A percentile compares a stretch with the other conserved stretches of the same genome.
phyloP scores from a whole-genome alignment of 2,113 vertebrate genomes.

The Philantomba maxwellii region DNA sequence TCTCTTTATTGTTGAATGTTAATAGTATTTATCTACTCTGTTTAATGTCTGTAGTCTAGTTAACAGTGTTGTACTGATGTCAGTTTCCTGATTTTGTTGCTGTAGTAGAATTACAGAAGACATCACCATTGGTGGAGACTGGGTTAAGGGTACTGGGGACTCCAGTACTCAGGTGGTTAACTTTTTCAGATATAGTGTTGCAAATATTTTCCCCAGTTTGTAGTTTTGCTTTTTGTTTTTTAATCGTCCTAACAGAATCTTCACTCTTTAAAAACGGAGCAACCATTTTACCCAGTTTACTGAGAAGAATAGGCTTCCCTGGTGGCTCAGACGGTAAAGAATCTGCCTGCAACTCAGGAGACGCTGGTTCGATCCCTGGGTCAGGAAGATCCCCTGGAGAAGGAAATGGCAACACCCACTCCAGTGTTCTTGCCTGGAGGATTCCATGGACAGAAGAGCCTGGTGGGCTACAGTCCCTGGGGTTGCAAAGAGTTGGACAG shows the following conservation, averaged over 20 bases:
- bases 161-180: background rate
- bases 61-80: background rate
- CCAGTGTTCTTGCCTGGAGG: background rate
- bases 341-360: background rate
- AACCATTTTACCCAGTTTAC: background rate
- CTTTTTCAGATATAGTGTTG: background rate
- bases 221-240: background rate
- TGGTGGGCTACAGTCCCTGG: background rate
- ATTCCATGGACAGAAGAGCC: background rate
- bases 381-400: background rate
- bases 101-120: background rate
- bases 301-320: background rate
- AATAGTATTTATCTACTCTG: background rate
- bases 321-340: background rate
- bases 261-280: background rate
- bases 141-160: background rate
- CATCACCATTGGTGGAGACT: background rate
- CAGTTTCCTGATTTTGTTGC: background rate
- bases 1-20: background rate
- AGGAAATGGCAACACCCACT: background rate
- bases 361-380: background rate
- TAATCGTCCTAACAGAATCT: background rate
- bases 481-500: background rate
- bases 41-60: background rate
- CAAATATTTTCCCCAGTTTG: background rate